A percentile compares a stretch with the other conserved stretches of the same genome.
Conservation (phyloP, 2,888 invertebrate species). For the Torymus aiolomorphi region DNA sequence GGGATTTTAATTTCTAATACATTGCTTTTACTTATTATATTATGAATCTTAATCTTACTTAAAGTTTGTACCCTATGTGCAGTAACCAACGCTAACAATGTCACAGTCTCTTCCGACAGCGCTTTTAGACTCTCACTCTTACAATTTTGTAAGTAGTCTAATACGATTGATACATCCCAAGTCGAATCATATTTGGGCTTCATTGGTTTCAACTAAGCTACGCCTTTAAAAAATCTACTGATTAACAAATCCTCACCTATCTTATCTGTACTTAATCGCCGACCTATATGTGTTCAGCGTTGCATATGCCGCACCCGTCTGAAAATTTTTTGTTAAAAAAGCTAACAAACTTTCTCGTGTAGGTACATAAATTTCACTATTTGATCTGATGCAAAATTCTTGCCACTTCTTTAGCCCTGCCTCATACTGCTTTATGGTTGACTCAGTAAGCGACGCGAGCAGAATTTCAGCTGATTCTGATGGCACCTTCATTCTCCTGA, state of each 20-base stretch:
- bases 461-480: background rate
- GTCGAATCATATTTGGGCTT: conserved; percentile 51
- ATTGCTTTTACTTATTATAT: conserved; percentile 11
- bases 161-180: conserved; percentile 51
- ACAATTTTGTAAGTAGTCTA: conserved; percentile 37
- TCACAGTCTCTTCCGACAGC: no score
- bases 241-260: conserved; percentile 27
- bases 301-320: conserved; percentile 47
- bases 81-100: conserved; percentile 36
- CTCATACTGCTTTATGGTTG: conserved; percentile 1
- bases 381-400: no score
- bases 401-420: no score
- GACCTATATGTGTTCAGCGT: conserved; percentile 47
- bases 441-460: background rate
- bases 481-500: no score
- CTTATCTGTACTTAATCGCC: conserved; percentile 47
- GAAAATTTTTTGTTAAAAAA: conserved; percentile 27
- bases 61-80: conserved; percentile 38
- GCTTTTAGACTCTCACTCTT: no score
- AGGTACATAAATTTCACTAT: no score
- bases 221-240: conserved; percentile 50
- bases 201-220: conserved; percentile 48
- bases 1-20: conserved; percentile 31
- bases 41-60: background rate
- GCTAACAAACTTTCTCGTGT: background rate